phyloP scores from a whole-genome alignment of 2,113 vertebrate genomes.

The Scolopax mira region DNA sequence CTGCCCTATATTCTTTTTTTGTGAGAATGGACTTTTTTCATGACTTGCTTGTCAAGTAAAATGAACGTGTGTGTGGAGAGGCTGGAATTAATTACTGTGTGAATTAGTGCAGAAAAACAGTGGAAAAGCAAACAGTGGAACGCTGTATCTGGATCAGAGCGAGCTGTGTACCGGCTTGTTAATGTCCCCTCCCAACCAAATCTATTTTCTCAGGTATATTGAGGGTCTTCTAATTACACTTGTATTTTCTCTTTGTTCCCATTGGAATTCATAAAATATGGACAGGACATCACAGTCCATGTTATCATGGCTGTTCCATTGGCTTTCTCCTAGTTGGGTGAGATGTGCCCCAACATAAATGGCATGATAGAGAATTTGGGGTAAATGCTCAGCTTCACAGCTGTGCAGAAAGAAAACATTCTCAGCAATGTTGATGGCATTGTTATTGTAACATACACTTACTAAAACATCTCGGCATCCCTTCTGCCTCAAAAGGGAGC shows the following conservation, averaged over 20 bases:
- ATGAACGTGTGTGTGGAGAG: constrained; percentile 18
- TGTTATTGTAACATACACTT: not conserved
- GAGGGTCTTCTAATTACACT: not conserved
- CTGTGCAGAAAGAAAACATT: not conserved
- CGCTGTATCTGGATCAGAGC: not conserved
- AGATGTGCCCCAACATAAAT: not conserved
- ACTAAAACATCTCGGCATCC: not conserved
- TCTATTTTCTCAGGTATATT: not conserved
- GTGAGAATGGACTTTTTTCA: constrained; percentile 31
- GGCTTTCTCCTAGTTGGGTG: not conserved
- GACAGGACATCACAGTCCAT: not conserved
- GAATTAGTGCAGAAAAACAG: constrained; percentile 72
- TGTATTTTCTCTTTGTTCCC: not conserved
- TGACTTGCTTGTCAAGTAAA: constrained; percentile 57
- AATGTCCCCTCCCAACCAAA: not conserved
- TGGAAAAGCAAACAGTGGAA: constrained; percentile 34
- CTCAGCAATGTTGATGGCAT: not conserved
- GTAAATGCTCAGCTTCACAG: not conserved
- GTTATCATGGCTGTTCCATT: not conserved
- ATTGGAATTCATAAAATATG: not conserved
- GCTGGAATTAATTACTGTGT: constrained; percentile 73
- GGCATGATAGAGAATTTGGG: not conserved
- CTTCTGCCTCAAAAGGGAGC: not conserved
- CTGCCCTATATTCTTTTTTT: constrained; percentile 1
- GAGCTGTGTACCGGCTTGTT: not conserved